A percentile compares a stretch with the other conserved stretches of the same genome.
Evolutionary conservation across 2,797 vertebrate genomes (phyloP).

Genomic region (Microctenopoma stevenorrisi): DNA sequence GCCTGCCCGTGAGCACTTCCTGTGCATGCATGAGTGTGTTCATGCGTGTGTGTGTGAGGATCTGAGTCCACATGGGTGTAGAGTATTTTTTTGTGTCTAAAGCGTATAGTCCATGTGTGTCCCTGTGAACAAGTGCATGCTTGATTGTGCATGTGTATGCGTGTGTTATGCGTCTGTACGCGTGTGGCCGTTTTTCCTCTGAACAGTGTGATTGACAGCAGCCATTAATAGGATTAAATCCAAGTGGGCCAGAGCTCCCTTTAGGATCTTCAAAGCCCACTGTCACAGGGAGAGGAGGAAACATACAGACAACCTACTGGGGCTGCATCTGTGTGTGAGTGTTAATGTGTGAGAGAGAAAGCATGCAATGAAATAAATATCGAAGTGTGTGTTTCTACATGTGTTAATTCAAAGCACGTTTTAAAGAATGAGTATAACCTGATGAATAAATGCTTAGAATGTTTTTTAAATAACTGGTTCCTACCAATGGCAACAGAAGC

Average conservation of each 20-base stretch:
- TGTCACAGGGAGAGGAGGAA: slow-evolving; percentile 51
- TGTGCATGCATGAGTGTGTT: slow-evolving; percentile 22
- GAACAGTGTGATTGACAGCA: slow-evolving; percentile 73
- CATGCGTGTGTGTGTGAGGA: slow-evolving; percentile 7
- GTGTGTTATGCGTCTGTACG: slow-evolving; percentile 2
- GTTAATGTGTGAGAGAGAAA: background rate
- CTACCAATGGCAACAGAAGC: slow-evolving; percentile 86
- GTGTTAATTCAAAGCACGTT: too few relatives aligned
- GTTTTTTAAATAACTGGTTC: too few relatives aligned
- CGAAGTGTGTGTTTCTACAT: background rate
- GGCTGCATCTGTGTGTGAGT: slow-evolving; percentile 42
- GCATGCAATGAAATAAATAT: slow-evolving; percentile 4
- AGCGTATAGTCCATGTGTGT: slow-evolving; percentile 37
- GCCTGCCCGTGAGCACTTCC: slow-evolving; percentile 39
- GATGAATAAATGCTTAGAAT: too few relatives aligned
- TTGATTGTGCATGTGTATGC: slow-evolving; percentile 11
- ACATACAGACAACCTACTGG: slow-evolving; percentile 56
- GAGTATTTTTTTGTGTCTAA: slow-evolving; percentile 23
- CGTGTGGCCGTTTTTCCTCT: slow-evolving; percentile 31
- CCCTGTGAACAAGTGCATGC: slow-evolving; percentile 23
- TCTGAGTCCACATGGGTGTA: slow-evolving; percentile 21
- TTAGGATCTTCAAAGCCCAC: slow-evolving; percentile 75
- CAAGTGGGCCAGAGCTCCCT: slow-evolving; percentile 75
- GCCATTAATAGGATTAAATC: slow-evolving; percentile 81
- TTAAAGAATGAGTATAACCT: too few relatives aligned